Percentiles rank a stretch among this genome's conserved stretches.
phyloP scores from a whole-genome alignment of 2,797 vertebrate genomes.

The Meriones psammophilus region DNA sequence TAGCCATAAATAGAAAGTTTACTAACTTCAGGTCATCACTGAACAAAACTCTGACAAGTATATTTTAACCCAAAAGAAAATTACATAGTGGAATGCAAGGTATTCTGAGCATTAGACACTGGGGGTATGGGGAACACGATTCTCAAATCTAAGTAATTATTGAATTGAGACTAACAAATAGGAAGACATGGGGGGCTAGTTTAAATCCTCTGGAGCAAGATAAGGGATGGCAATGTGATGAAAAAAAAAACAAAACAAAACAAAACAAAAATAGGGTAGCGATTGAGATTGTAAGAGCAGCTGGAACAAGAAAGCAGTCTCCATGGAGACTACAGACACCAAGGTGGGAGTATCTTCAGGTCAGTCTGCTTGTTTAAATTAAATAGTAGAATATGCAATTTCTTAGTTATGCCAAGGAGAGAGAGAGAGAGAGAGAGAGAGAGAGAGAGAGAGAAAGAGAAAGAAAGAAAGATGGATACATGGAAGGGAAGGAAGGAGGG shows the following conservation, averaged over 20 bases:
- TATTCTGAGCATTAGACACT: neutral
- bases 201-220: neutral
- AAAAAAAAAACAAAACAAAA: slow-evolving; percentile 40
- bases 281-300: neutral
- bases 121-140: neutral
- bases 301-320: neutral
- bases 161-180: slow-evolving; percentile 17
- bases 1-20: neutral
- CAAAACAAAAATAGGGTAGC: neutral
- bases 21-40: neutral
- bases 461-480: neutral
- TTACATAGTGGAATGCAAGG: neutral
- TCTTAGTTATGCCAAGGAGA: neutral
- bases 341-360: neutral
- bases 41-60: neutral
- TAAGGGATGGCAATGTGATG: neutral
- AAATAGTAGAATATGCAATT: neutral
- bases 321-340: neutral
- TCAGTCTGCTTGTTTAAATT: neutral
- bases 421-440: neutral
- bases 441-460: neutral
- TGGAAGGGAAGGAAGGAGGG: too few relatives aligned
- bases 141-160: slow-evolving; percentile 5
- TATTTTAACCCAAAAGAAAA: slow-evolving; percentile 10
- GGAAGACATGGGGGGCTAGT: neutral